Evolutionary conservation across 1,140 invertebrate genomes (phyloP).

Genomic region (Marisa cornuarietis): DNA sequence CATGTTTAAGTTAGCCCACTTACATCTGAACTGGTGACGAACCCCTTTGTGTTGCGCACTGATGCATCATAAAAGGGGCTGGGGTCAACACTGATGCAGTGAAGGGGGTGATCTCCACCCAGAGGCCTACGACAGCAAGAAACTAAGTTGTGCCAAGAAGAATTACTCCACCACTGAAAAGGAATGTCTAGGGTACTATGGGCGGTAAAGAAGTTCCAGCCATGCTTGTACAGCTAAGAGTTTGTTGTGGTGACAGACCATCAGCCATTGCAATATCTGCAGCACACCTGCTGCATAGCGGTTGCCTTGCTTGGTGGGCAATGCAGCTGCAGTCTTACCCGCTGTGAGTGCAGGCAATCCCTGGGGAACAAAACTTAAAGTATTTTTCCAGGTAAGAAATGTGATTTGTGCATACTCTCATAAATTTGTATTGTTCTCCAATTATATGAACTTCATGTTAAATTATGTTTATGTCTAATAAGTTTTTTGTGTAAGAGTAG

Average conservation of each 20-base stretch:
- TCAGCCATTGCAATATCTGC: constrained; percentile 63
- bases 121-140: constrained; percentile 45
- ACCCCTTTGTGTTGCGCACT: constrained; percentile 53
- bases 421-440: too few relatives aligned
- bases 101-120: constrained; percentile 27
- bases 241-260: constrained; percentile 69
- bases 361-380: background rate
- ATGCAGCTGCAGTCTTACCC: constrained; percentile 17
- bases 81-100: constrained; percentile 38
- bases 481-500: too few relatives aligned
- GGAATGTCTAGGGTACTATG: constrained; percentile 63
- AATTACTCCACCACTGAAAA: constrained; percentile 62
- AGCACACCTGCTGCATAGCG: constrained; percentile 23
- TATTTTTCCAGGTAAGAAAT: too few relatives aligned
- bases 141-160: constrained; percentile 26
- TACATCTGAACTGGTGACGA: constrained; percentile 21
- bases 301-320: constrained; percentile 36
- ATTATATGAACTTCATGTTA: too few relatives aligned
- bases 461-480: too few relatives aligned
- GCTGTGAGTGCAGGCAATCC: background rate
- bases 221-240: constrained; percentile 62
- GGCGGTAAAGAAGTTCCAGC: constrained; percentile 60
- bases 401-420: too few relatives aligned
- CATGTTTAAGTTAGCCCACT: background rate
- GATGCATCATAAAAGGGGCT: constrained; percentile 41